Percentiles rank a stretch among this genome's conserved stretches.
Evolutionary conservation across 2,113 vertebrate species (phyloP).

Genomic region (Osmerus mordax): DNA sequence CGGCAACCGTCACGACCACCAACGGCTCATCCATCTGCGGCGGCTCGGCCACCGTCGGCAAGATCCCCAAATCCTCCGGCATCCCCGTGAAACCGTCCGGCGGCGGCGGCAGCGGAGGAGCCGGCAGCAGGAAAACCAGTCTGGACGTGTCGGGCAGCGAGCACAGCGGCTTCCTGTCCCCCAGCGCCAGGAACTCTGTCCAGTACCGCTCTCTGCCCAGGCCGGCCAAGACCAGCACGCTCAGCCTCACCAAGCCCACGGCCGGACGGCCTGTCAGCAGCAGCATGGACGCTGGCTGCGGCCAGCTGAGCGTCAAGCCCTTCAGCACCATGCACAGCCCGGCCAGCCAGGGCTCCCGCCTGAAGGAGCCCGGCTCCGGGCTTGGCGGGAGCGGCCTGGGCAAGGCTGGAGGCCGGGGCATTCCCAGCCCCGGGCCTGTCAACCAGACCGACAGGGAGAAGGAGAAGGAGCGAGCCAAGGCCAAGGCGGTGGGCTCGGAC

Average conservation of each 20-base stretch:
- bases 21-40: constrained; percentile 55
- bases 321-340: constrained; percentile 44
- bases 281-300: constrained; percentile 80
- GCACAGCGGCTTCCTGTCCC: constrained; percentile 86
- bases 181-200: constrained; percentile 85
- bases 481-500: constrained; percentile 87
- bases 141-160: constrained; percentile 82
- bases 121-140: constrained; percentile 84
- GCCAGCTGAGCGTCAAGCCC: constrained; percentile 75
- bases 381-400: constrained; percentile 56
- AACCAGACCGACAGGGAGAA: constrained; percentile 91
- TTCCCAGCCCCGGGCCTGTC: constrained; percentile 74
- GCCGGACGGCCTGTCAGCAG: constrained; percentile 81
- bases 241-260: constrained; percentile 83
- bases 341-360: constrained; percentile 61
- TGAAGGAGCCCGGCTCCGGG: constrained; percentile 73
- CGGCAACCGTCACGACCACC: constrained; percentile 72
- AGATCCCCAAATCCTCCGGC: constrained; percentile 85
- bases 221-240: constrained; percentile 90
- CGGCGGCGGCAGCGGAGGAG: not conserved
- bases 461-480: constrained; percentile 94
- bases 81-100: constrained; percentile 89
- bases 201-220: constrained; percentile 95
- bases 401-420: constrained; percentile 56
- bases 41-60: constrained; percentile 73